These are phyloP conservation scores for Fratercula arctica DNA, from an alignment of 2,797 vertebrate genomes.

Conservation along the genomic window DNA sequence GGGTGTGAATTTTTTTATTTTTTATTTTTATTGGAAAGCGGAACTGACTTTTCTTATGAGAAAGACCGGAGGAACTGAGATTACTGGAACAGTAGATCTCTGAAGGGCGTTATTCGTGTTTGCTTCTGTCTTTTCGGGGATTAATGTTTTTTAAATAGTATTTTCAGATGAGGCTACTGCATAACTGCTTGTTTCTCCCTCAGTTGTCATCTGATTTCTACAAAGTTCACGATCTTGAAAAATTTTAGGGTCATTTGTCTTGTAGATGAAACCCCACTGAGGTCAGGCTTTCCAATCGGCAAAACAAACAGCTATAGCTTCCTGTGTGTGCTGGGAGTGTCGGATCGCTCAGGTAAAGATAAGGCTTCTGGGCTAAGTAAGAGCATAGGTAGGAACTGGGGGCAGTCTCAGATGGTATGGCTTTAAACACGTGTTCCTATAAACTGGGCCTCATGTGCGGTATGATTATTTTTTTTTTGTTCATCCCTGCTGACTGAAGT, in stretches of 20 bases:
- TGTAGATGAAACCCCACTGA: neutral
- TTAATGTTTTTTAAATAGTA: neutral
- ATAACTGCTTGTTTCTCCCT: neutral
- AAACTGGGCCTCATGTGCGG: fast-evolving
- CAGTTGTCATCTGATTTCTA: neutral
- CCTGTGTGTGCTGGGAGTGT: neutral
- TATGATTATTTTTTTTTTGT: neutral
- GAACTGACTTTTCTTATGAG: neutral
- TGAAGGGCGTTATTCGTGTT: neutral
- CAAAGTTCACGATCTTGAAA: neutral
- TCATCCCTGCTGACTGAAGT: neutral
- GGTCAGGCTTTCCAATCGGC: neutral
- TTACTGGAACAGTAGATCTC: neutral
- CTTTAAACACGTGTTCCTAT: neutral
- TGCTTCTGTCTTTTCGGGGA: neutral
- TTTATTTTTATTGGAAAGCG: neutral
- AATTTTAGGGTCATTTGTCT: neutral
- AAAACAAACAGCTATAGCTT: neutral
- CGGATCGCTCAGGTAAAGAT: fast-evolving
- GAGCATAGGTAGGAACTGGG: neutral
- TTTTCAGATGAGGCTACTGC: neutral
- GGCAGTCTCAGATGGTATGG: neutral
- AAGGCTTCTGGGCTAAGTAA: neutral
- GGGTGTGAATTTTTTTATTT: too few species aligned
- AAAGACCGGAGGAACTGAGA: neutral